Evolutionary conservation across 2,797 vertebrate species (phyloP).

Genomic region (Gymnodraco acuticeps): DNA sequence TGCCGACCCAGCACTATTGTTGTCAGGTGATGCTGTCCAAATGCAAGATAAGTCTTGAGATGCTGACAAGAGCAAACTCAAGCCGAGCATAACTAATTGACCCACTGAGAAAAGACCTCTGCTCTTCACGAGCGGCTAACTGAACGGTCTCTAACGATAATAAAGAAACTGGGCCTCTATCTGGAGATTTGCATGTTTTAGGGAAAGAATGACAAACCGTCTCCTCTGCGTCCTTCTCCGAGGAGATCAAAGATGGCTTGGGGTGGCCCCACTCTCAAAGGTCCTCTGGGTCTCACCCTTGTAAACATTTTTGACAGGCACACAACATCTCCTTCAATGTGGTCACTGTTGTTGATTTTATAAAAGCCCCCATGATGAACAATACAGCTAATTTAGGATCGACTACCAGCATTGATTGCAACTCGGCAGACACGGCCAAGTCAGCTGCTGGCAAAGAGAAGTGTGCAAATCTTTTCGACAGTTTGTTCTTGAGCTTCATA

Average conservation of each 20-base stretch:
- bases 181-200: slow-evolving; percentile 75
- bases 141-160: slow-evolving; percentile 10
- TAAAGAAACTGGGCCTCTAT: slow-evolving; percentile 29
- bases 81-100: slow-evolving; percentile 52
- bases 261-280: slow-evolving; percentile 61
- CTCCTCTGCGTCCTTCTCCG: slow-evolving; percentile 27
- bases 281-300: slow-evolving; percentile 52
- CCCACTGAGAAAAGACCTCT: slow-evolving; percentile 41
- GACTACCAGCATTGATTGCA: slow-evolving; percentile 11
- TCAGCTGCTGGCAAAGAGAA: slow-evolving; percentile 22
- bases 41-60: slow-evolving; percentile 50
- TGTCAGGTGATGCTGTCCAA: slow-evolving; percentile 51
- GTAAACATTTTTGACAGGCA: slow-evolving; percentile 67
- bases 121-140: slow-evolving; percentile 12
- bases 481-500: slow-evolving; percentile 45
- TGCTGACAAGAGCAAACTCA: slow-evolving; percentile 49
- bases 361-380: slow-evolving; percentile 28
- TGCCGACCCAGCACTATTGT: slow-evolving; percentile 45
- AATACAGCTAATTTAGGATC: slow-evolving; percentile 29
- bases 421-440: slow-evolving; percentile 4
- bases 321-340: slow-evolving; percentile 56
- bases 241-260: slow-evolving; percentile 66
- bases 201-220: slow-evolving; percentile 43
- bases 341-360: slow-evolving; percentile 31
- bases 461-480: slow-evolving; percentile 36